Conservation (phyloP, 2,888 invertebrate species). For the Conus canariensis region DNA sequence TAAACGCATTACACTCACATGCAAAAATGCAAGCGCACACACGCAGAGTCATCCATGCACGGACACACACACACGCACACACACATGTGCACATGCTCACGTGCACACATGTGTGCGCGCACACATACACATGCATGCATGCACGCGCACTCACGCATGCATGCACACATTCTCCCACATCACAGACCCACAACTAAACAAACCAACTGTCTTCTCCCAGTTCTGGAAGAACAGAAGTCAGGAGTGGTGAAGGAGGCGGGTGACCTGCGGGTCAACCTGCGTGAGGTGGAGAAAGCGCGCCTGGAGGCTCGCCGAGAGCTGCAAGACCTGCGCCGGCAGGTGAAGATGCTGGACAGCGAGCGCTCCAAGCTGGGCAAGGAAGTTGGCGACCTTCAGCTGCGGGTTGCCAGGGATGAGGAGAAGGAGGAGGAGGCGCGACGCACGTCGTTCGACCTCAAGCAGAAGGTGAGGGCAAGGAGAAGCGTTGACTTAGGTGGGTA, state of each 20-base stretch:
- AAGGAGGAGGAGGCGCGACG: constrained; percentile 78
- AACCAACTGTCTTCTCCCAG: constrained; percentile 80
- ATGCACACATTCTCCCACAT: too few relatives aligned
- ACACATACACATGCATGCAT: too few relatives aligned
- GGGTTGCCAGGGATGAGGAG: constrained; percentile 78
- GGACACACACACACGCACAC: too few relatives aligned
- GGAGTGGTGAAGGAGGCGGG: constrained; percentile 87
- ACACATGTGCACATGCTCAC: too few relatives aligned
- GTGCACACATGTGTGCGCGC: too few relatives aligned
- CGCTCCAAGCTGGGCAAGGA: constrained; percentile 78
- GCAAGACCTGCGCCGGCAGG: constrained; percentile 79
- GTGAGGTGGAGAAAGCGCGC: constrained; percentile 87
- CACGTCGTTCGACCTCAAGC: constrained; percentile 78
- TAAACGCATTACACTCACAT: too few relatives aligned
- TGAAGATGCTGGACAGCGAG: constrained; percentile 78
- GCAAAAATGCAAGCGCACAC: too few relatives aligned
- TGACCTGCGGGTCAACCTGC: constrained; percentile 85
- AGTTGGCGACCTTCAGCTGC: constrained; percentile 76
- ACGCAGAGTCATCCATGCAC: too few relatives aligned
- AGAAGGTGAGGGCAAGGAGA: constrained; percentile 73
- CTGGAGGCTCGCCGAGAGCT: constrained; percentile 87
- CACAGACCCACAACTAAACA: too few relatives aligned
- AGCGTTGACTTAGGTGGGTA: not conserved
- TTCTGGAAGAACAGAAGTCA: constrained; percentile 89
- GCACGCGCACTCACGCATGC: too few relatives aligned